These are phyloP conservation scores for Aradophagus sp. DNA, from an alignment of 1,140 invertebrate genomes.

Conservation along the genomic window DNA sequence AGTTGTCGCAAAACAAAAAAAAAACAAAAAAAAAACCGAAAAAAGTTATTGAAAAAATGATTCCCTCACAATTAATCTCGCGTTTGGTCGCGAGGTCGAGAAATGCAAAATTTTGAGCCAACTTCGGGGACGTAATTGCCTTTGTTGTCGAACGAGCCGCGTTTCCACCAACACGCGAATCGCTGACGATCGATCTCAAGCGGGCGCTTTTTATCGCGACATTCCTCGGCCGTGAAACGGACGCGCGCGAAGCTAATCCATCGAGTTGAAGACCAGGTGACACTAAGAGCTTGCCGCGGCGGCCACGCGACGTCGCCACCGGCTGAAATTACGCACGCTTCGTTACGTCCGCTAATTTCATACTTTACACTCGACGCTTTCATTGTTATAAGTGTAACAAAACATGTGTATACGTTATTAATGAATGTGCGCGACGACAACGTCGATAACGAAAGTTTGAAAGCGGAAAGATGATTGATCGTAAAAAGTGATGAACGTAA, in stretches of 20 bases:
- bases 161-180: conserved; percentile 59
- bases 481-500: no score
- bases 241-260: conserved; percentile 43
- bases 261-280: conserved; percentile 51
- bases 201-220: conserved; percentile 3
- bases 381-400: no score
- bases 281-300: conserved; percentile 52
- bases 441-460: no score
- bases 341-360: no score
- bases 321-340: conserved; percentile 19
- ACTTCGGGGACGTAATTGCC: conserved; percentile 59
- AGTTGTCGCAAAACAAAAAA: conserved; percentile 16
- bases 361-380: no score
- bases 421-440: no score
- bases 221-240: conserved; percentile 17
- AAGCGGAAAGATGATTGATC: no score
- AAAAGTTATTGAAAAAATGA: conserved; percentile 24
- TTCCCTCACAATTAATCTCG: conserved; percentile 11
- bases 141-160: conserved; percentile 48
- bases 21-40: no score
- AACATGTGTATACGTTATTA: no score
- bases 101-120: conserved; percentile 51
- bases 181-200: conserved; percentile 61
- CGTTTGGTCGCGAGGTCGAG: conserved; percentile 49
- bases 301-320: conserved; percentile 63